phyloP scores from a whole-genome alignment of 2,113 vertebrate genomes.

The Cyphomyrus discorhynchus region DNA sequence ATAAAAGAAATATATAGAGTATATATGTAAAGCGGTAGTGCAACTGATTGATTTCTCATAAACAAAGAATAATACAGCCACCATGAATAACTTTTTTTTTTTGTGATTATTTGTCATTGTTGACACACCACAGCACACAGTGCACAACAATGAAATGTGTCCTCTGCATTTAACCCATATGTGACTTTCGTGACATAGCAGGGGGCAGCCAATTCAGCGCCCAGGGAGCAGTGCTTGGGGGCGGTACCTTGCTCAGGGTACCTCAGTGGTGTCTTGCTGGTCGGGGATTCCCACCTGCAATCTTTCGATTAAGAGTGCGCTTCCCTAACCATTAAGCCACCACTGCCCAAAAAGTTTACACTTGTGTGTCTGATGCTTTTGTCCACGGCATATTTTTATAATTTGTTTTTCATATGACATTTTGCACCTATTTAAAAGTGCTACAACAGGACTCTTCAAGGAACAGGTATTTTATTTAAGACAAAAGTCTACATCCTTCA shows the following conservation, averaged over 20 bases:
- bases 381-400: neutral
- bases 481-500: neutral
- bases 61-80: neutral
- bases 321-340: too few relatives aligned
- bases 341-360: neutral
- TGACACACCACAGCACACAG: too few relatives aligned
- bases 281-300: too few relatives aligned
- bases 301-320: too few relatives aligned
- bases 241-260: too few relatives aligned
- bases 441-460: neutral
- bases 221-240: too few relatives aligned
- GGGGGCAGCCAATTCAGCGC: too few relatives aligned
- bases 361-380: neutral
- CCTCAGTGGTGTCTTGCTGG: too few relatives aligned
- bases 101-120: too few relatives aligned
- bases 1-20: neutral
- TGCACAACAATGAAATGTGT: too few relatives aligned
- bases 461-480: neutral
- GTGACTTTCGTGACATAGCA: too few relatives aligned
- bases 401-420: neutral
- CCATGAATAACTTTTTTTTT: neutral
- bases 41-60: neutral
- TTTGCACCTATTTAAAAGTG: neutral
- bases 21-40: neutral
- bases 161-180: too few relatives aligned